These are phyloP conservation scores for Drosophila ficusphila DNA, from an alignment of 1,140 invertebrate genomes.

Conservation along the genomic window DNA sequence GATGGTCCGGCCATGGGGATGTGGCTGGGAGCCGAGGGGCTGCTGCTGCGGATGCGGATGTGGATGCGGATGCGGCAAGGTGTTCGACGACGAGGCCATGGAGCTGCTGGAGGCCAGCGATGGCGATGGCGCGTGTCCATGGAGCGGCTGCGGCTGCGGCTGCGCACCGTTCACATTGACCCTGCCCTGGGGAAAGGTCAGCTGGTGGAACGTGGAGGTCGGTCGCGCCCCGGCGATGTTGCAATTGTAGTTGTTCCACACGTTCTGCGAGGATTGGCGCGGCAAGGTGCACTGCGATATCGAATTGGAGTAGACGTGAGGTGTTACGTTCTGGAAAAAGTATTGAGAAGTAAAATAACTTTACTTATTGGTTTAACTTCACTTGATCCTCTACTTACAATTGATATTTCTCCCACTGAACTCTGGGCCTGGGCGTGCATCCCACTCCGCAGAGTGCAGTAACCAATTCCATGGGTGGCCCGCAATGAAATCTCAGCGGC, in stretches of 20 bases:
- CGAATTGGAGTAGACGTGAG: constrained; percentile 74
- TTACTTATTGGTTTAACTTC: no score
- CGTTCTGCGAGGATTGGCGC: constrained; percentile 84
- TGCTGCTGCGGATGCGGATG: constrained; percentile 48
- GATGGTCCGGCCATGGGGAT: constrained; percentile 63
- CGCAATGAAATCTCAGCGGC: constrained; percentile 74
- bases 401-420: constrained; percentile 60
- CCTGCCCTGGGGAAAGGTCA: constrained; percentile 84
- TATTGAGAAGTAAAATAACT: no score
- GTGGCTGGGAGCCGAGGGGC: constrained; percentile 46
- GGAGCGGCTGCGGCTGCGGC: constrained; percentile 49
- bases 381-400: constrained; percentile 45
- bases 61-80: constrained; percentile 41
- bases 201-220: constrained; percentile 82
- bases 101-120: constrained; percentile 63
- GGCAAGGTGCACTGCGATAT: constrained; percentile 85
- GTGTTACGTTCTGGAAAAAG: constrained; percentile 75
- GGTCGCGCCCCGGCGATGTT: constrained; percentile 67
- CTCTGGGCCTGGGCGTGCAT: constrained; percentile 85
- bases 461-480: constrained; percentile 86
- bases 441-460: constrained; percentile 89
- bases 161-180: constrained; percentile 29
- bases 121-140: constrained; percentile 50
- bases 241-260: constrained; percentile 84
- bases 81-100: constrained; percentile 56